phyloP scores from a whole-genome alignment of 2,113 vertebrate genomes.

The Pseudonaja textilis region DNA sequence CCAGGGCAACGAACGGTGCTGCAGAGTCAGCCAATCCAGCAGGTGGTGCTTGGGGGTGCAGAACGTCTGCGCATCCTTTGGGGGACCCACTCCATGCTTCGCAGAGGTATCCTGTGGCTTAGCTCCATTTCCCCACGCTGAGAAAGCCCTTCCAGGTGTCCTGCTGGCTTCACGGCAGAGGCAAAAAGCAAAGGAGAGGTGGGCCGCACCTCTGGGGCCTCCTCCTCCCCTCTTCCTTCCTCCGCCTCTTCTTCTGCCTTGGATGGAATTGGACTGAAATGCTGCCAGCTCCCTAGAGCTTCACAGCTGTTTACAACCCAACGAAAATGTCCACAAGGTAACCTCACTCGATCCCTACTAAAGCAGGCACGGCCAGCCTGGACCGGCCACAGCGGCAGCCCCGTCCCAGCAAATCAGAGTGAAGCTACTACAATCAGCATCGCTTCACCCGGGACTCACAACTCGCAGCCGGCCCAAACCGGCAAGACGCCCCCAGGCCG shows the following conservation, averaged over 20 bases:
- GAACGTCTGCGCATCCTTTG: neutral
- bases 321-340: neutral
- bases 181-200: neutral
- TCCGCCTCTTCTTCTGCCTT: neutral
- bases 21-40: neutral
- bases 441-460: neutral
- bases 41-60: too few species aligned
- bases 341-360: neutral
- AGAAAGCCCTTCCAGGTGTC: too few species aligned
- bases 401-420: neutral
- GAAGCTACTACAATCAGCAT: neutral
- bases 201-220: neutral
- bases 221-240: neutral
- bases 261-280: neutral
- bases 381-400: neutral
- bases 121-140: neutral
- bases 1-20: neutral
- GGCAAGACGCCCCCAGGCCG: neutral
- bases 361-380: neutral
- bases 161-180: too few species aligned
- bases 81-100: too few species aligned
- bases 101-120: neutral
- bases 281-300: neutral
- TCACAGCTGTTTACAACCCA: neutral
- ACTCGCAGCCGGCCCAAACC: neutral